These are phyloP conservation scores for Macrobrachium rosenbergii DNA, from an alignment of 1,140 invertebrate species.

Conservation along the genomic window DNA sequence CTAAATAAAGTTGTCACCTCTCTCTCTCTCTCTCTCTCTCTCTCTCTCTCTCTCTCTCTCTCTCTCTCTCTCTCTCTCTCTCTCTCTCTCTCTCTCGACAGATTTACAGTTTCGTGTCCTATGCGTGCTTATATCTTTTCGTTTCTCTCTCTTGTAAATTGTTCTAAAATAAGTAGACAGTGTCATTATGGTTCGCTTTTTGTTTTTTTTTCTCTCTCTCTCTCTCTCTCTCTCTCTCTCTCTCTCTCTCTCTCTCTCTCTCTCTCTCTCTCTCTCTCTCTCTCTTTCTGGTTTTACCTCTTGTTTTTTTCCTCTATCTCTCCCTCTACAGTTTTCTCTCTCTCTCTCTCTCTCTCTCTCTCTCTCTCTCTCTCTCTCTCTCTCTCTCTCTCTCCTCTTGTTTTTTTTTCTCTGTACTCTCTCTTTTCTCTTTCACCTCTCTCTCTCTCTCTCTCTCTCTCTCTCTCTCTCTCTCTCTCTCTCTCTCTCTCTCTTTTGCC, in stretches of 20 bases:
- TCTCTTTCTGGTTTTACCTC: too few relatives aligned
- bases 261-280: too few relatives aligned
- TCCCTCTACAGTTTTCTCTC: too few relatives aligned
- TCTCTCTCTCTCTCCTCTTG: not conserved
- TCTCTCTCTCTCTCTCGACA: not conserved
- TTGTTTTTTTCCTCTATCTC: too few relatives aligned
- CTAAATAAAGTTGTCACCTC: too few relatives aligned
- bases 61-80: not conserved
- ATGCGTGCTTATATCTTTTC: not conserved
- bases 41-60: not conserved
- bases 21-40: not conserved
- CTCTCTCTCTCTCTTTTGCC: not conserved
- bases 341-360: slow-evolving; percentile 17
- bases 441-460: not conserved
- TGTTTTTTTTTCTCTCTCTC: not conserved
- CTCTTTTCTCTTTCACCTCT: not conserved
- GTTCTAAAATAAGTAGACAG: too few relatives aligned
- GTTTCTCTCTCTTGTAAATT: slow-evolving; percentile 9
- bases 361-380: not conserved
- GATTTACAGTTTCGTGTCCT: not conserved
- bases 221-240: too few relatives aligned
- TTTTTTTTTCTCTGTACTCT: not conserved
- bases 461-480: not conserved
- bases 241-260: too few relatives aligned
- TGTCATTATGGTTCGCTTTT: too few relatives aligned